Conservation (phyloP, 2,113 vertebrate genomes). For the Peucedramus taeniatus region DNA sequence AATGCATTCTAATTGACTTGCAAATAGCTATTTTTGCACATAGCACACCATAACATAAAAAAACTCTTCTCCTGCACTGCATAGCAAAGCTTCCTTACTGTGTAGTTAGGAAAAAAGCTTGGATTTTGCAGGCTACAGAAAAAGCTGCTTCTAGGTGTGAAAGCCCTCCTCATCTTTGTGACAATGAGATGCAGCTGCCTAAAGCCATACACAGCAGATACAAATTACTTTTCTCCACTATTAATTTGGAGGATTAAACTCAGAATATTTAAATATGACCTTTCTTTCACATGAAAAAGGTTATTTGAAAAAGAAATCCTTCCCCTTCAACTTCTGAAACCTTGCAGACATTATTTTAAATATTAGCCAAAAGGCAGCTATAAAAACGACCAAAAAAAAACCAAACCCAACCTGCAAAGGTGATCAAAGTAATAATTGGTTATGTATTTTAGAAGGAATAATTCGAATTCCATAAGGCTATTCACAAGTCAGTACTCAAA, state of each 20-base stretch:
- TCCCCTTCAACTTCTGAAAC: neutral
- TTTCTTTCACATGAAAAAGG: neutral
- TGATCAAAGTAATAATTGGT: neutral
- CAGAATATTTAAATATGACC: neutral
- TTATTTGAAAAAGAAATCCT: neutral
- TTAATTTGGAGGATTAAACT: neutral
- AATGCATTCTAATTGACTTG: neutral
- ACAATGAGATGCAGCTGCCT: neutral
- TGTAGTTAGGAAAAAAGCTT: too few relatives aligned
- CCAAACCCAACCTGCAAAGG: neutral
- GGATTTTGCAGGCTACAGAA: neutral
- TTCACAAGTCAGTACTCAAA: neutral
- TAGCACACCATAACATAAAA: neutral
- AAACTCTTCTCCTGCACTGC: neutral
- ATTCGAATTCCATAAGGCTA: neutral
- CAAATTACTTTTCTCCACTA: neutral
- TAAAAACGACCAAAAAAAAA: neutral
- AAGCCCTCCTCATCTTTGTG: neutral
- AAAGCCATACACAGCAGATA: neutral
- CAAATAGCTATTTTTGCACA: neutral
- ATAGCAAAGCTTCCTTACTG: neutral
- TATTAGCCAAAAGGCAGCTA: neutral
- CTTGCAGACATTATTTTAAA: neutral
- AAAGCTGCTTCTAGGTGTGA: neutral
- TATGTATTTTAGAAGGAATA: neutral